Conservation (phyloP, 1,140 invertebrate species). For the Phortica variegata region DNA sequence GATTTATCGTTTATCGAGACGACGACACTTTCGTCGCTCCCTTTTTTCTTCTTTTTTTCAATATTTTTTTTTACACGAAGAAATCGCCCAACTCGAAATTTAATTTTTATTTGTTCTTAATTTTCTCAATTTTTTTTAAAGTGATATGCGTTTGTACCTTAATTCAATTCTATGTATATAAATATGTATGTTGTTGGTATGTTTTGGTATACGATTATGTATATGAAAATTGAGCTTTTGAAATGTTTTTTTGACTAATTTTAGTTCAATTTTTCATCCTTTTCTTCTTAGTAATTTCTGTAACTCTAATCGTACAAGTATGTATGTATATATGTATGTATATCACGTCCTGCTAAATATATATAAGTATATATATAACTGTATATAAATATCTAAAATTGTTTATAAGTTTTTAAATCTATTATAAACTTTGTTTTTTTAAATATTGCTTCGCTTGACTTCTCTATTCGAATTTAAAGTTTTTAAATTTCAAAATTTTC, state of each 20-base stretch:
- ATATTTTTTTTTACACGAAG: constrained; percentile 6
- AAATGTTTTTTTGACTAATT: constrained; percentile 4
- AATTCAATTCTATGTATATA: constrained; percentile 32
- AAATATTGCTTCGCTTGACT: not conserved
- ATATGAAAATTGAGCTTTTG: constrained; percentile 29
- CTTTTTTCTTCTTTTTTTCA: not conserved
- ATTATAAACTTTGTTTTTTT: not conserved
- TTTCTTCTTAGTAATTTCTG: constrained; percentile 8
- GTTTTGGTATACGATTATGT: constrained; percentile 14
- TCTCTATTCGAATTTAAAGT: not conserved
- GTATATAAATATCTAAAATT: not conserved
- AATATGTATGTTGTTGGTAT: no score
- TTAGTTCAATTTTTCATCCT: constrained; percentile 22
- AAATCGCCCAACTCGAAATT: constrained; percentile 18
- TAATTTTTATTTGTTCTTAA: constrained; percentile 17
- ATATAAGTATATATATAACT: constrained; percentile 4
- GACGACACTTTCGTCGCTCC: not conserved
- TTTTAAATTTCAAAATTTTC: not conserved
- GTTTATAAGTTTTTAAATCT: not conserved
- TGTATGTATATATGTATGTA: constrained; percentile 9
- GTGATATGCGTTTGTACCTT: constrained; percentile 44
- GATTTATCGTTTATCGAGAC: no score
- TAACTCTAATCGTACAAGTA: not conserved
- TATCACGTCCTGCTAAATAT: no score
- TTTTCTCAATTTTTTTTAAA: constrained; percentile 28